These are phyloP conservation scores for Hippolais icterina DNA, from an alignment of 2,113 vertebrate species.

Conservation along the genomic window DNA sequence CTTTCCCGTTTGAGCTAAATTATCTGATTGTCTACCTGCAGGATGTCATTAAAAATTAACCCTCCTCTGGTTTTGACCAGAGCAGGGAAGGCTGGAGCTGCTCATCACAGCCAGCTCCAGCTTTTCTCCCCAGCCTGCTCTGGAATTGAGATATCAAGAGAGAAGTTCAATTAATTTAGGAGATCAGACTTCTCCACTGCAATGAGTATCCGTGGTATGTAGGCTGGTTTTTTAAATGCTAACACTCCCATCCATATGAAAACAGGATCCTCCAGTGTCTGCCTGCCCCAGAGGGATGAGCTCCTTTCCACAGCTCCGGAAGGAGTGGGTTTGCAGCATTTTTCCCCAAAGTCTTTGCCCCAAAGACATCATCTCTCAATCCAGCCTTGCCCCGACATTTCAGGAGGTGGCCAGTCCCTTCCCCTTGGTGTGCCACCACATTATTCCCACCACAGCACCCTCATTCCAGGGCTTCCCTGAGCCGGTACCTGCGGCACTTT, in stretches of 20 bases:
- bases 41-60: background rate
- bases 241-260: background rate
- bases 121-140: background rate
- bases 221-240: background rate
- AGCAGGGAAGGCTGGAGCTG: background rate
- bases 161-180: background rate
- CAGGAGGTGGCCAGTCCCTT: background rate
- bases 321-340: background rate
- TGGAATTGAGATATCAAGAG: background rate
- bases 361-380: accelerated
- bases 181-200: background rate
- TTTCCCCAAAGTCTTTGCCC: background rate
- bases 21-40: background rate
- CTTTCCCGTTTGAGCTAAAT: background rate
- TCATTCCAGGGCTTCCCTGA: background rate
- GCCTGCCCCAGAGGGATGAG: background rate
- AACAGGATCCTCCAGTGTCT: background rate
- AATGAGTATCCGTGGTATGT: background rate
- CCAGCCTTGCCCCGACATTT: background rate
- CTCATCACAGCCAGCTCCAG: background rate
- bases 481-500: background rate
- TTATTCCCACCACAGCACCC: background rate
- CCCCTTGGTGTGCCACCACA: background rate
- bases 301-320: background rate
- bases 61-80: background rate